phyloP scores from a whole-genome alignment of 2,113 vertebrate species.

The Rhinolophus ferrumequinum region DNA sequence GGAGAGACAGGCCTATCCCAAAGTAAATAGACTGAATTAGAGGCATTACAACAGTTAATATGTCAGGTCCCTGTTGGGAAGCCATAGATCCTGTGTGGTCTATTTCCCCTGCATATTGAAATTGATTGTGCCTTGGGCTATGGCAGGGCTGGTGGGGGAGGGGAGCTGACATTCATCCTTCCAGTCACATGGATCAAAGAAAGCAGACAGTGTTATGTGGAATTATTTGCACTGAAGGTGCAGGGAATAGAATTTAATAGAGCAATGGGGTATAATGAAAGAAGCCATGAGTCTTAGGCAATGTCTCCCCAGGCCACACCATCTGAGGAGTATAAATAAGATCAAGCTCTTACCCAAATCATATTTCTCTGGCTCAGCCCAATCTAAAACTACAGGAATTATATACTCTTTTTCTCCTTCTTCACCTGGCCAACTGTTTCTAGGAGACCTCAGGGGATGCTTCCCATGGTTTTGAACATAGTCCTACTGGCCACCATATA shows the following conservation, averaged over 20 bases:
- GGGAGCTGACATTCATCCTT: slow-evolving; percentile 62
- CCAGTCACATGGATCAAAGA: slow-evolving; percentile 62
- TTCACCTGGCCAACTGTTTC: not conserved
- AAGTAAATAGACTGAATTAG: slow-evolving; percentile 79
- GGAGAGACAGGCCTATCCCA: slow-evolving; percentile 65
- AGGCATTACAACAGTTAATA: slow-evolving; percentile 80
- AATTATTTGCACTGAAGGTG: slow-evolving; percentile 71
- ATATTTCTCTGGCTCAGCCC: slow-evolving; percentile 36
- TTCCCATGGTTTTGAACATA: not conserved
- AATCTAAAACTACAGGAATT: not conserved
- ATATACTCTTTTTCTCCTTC: not conserved
- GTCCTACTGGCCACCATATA: not conserved
- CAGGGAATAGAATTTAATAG: slow-evolving; percentile 72
- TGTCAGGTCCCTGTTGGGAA: slow-evolving; percentile 73
- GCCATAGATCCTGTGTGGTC: slow-evolving; percentile 77
- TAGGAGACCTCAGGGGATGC: not conserved
- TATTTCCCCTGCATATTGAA: slow-evolving; percentile 76
- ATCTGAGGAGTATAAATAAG: slow-evolving; percentile 42
- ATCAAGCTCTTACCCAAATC: slow-evolving; percentile 47
- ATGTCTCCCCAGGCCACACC: slow-evolving; percentile 51
- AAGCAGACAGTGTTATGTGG: slow-evolving; percentile 61
- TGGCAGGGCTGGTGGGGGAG: slow-evolving; percentile 46
- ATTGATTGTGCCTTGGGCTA: slow-evolving; percentile 70
- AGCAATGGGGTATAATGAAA: slow-evolving; percentile 55
- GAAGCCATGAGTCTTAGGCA: slow-evolving; percentile 55